Evolutionary conservation across 1,140 invertebrate genomes (phyloP), one percentile per base, ranked within the genome.

Genomic region (Drosophila insularis): DNA sequence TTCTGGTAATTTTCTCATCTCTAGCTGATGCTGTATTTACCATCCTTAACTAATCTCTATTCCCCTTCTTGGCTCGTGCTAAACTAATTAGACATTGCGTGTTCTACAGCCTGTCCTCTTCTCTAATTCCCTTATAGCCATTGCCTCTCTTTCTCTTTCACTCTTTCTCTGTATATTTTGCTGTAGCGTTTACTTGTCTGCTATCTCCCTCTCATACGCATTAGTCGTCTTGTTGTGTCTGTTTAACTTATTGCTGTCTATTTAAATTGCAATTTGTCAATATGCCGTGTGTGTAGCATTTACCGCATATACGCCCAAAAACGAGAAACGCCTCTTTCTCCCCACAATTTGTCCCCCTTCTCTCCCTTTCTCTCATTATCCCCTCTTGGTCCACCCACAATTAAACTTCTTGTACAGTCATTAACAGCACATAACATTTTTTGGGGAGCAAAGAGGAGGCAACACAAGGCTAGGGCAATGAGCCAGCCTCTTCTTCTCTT

Each of bases 221-320:
- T 62, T 40, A 31, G 40, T 21, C 54, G 17, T 43, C 61, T 61
- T 73, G 68, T 50, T 73, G 66, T 71, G 82, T 89, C 76, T 84
- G 67, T 89, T 87, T 87, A 89, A 89, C 84, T 87, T 87, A 84
- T 89, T 87, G 80, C 80, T 80, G 84, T 87, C 80, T 84, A 89
- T 87, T 87, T 87, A 87, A 87, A 87, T 89, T 89, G 84, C 80
- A 87, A 89, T 89, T 87, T 87, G 84, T 89, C 84, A 87, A 87
- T 87, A 87, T 56, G 66, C 43, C 68, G 68, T 79, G 71, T 70
- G 68, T 74, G 68, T 53, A 61, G 50, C 37, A 54, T 27, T 67
- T 66, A 66, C 63, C 80, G 32, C 74, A 80, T 65, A 68, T 68
- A 68, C 63, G 63, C 19, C 50, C 39, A 58, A 37, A 43, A 63